A percentile compares a stretch with the other conserved stretches of the same genome.
phyloP scores from a whole-genome alignment of 2,888 invertebrate species.

The Xestobium rufovillosum region DNA sequence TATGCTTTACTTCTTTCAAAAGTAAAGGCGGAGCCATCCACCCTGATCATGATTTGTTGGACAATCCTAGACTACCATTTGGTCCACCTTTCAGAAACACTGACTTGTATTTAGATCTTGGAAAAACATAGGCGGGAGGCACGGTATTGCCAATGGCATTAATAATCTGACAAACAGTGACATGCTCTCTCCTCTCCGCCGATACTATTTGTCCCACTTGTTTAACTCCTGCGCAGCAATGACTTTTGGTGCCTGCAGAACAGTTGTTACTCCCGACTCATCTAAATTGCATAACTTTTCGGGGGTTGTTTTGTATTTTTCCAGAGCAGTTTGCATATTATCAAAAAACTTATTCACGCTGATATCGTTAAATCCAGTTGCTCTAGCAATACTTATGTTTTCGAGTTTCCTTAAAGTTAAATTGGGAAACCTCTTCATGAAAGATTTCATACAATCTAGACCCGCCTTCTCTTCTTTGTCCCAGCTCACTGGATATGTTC shows the following conservation, averaged over 20 bases:
- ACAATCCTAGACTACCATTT: too few relatives aligned
- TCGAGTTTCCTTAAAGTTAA: constrained; percentile 4
- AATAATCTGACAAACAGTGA: not conserved
- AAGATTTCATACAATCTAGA: constrained; percentile 1
- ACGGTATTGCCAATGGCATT: too few relatives aligned
- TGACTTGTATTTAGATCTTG: not conserved
- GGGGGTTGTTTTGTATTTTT: not conserved
- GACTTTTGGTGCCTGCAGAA: constrained; percentile 2
- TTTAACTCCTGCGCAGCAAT: not conserved
- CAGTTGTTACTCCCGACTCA: not conserved
- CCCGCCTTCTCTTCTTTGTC: not conserved
- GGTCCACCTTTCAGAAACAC: not conserved
- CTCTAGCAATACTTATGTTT: not conserved
- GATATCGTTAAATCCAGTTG: too few relatives aligned
- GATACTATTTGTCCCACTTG: not conserved
- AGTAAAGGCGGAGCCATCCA: constrained; percentile 1
- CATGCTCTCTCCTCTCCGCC: not conserved
- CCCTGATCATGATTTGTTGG: not conserved
- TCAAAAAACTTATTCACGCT: too few relatives aligned
- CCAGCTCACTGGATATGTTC: constrained; percentile 2
- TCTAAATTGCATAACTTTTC: not conserved
- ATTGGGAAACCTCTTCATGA: constrained; percentile 1
- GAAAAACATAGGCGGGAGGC: too few relatives aligned
- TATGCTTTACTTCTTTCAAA: not conserved
- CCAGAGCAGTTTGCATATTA: too few relatives aligned